phyloP scores from a whole-genome alignment of 1,140 invertebrate genomes.

The Diorhabda carinulata region DNA sequence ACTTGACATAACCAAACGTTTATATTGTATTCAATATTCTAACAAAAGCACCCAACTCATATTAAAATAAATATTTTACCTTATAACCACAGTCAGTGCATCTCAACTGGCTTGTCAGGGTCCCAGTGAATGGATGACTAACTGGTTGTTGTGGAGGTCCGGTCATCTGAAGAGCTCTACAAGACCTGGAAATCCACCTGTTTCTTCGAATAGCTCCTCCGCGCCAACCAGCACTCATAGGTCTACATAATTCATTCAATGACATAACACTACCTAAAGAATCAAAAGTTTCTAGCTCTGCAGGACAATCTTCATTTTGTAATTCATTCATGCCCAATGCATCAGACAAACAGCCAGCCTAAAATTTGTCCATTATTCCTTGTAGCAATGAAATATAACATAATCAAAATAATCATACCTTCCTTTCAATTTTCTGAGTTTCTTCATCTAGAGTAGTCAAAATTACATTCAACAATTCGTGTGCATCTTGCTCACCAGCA shows the following conservation, averaged over 20 bases:
- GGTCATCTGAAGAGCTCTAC: slow-evolving; percentile 48
- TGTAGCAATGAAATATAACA: background rate
- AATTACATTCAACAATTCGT: slow-evolving; percentile 85
- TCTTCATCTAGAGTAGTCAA: slow-evolving; percentile 84
- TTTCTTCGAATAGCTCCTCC: slow-evolving; percentile 40
- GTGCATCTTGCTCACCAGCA: slow-evolving; percentile 87
- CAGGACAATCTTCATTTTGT: slow-evolving; percentile 26
- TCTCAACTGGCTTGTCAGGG: slow-evolving; percentile 78
- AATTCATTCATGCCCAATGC: slow-evolving; percentile 54
- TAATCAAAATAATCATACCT: slow-evolving; percentile 27
- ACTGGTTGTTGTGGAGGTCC: slow-evolving; percentile 51
- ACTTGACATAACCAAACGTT: too few relatives aligned
- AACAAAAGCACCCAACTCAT: too few relatives aligned
- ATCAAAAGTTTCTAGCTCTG: slow-evolving; percentile 34
- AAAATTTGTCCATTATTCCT: slow-evolving; percentile 14
- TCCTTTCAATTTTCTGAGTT: slow-evolving; percentile 54
- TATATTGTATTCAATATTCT: too few relatives aligned
- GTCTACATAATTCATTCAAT: slow-evolving; percentile 43
- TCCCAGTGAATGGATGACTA: slow-evolving; percentile 69
- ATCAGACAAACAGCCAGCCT: slow-evolving; percentile 69
- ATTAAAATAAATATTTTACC: slow-evolving; percentile 47
- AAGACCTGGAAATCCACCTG: slow-evolving; percentile 47
- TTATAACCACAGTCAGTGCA: slow-evolving; percentile 78
- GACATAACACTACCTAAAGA: slow-evolving; percentile 45
- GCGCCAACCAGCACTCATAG: slow-evolving; percentile 40